Percentiles rank a stretch among this genome's conserved stretches.
Evolutionary conservation across 1,140 invertebrate genomes (phyloP).

Genomic region (Meloidogyne hapla): DNA sequence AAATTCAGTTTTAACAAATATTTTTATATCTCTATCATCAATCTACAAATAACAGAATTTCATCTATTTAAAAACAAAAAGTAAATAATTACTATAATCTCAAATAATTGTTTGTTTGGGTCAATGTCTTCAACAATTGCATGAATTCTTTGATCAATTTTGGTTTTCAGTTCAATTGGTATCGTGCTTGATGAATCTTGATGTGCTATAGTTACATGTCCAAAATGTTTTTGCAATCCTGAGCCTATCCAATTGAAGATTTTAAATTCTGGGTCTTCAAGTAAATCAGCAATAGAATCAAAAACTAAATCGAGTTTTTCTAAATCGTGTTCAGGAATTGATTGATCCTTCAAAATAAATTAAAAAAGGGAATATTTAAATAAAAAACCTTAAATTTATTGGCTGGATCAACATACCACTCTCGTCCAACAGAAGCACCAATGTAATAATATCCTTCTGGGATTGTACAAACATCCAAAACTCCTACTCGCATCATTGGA

Average conservation of each 20-base stretch:
- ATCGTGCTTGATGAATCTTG: slow-evolving; percentile 59
- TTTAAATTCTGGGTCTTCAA: slow-evolving; percentile 59
- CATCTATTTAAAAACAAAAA: background rate
- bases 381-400: slow-evolving; percentile 57
- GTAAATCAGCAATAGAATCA: slow-evolving; percentile 46
- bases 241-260: slow-evolving; percentile 62
- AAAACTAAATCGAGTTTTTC: slow-evolving; percentile 58
- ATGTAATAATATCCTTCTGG: slow-evolving; percentile 64
- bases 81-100: slow-evolving; percentile 38
- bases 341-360: slow-evolving; percentile 47
- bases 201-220: slow-evolving; percentile 60
- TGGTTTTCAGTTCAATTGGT: slow-evolving; percentile 27
- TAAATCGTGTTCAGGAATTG: slow-evolving; percentile 58
- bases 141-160: slow-evolving; percentile 45
- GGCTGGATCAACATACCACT: slow-evolving; percentile 61
- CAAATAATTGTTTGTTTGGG: slow-evolving; percentile 38
- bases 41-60: background rate
- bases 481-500: slow-evolving; percentile 4
- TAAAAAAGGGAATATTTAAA: too few relatives aligned
- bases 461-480: slow-evolving; percentile 60
- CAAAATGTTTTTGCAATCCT: slow-evolving; percentile 63
- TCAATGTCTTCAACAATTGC: slow-evolving; percentile 57
- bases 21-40: slow-evolving; percentile 62
- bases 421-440: slow-evolving; percentile 60
- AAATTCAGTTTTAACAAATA: slow-evolving; percentile 58